Conservation (phyloP, 2,797 vertebrate genomes). For the Crocidura indochinensis region DNA sequence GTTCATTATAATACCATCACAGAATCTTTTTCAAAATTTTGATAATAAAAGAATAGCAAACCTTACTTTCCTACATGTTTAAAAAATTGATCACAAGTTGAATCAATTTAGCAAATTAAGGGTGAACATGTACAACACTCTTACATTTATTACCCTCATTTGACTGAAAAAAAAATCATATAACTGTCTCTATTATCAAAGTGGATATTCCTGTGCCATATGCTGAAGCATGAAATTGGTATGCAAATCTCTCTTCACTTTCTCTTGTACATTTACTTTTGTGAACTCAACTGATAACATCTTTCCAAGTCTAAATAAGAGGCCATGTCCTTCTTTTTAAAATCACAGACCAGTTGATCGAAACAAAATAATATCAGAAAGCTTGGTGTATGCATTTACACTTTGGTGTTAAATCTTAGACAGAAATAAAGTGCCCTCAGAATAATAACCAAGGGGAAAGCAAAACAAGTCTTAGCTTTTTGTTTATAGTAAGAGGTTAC, state of each 20-base stretch:
- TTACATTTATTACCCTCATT: background rate
- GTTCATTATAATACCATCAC: background rate
- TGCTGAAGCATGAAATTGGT: conserved; percentile 34
- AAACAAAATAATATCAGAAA: conserved; percentile 63
- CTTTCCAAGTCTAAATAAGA: conserved; percentile 26
- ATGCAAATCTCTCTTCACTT: conserved; percentile 25
- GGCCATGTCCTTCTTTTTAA: conserved; percentile 63
- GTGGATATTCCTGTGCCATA: conserved; percentile 13
- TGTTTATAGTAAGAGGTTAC: conserved; percentile 81
- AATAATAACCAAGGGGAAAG: conserved; percentile 70
- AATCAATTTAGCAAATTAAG: conserved; percentile 53
- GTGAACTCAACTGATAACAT: conserved; percentile 20
- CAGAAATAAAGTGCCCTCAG: conserved; percentile 62
- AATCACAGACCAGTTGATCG: conserved; percentile 5
- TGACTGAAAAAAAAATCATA: background rate
- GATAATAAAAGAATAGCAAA: background rate
- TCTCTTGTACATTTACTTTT: conserved; percentile 26
- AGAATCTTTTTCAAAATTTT: background rate
- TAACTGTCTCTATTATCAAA: background rate
- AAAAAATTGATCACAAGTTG: conserved; percentile 37
- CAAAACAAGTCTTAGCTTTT: background rate
- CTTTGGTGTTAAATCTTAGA: conserved; percentile 72
- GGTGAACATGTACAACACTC: background rate
- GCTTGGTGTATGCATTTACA: conserved; percentile 69
- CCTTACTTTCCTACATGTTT: background rate